phyloP scores from a whole-genome alignment of 2,113 vertebrate species.

The Hydropotes inermis region DNA sequence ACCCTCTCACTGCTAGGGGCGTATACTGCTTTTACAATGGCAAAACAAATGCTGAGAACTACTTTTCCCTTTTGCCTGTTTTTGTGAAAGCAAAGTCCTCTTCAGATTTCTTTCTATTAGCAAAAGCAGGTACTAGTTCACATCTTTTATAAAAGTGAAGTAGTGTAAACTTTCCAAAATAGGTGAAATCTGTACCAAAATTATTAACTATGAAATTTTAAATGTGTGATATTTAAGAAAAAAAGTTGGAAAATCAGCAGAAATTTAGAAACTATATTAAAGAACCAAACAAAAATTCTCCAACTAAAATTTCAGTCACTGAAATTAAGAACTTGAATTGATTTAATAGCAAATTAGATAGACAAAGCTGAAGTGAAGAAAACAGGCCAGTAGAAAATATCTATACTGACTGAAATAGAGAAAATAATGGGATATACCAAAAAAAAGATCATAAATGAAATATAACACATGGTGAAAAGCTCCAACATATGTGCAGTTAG shows the following conservation, averaged over 20 bases:
- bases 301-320: not conserved
- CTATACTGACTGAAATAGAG: not conserved
- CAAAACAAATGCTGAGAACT: not conserved
- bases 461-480: not conserved
- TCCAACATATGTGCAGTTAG: not conserved
- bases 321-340: not conserved
- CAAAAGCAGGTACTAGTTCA: not conserved
- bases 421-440: not conserved
- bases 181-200: not conserved
- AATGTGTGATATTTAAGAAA: not conserved
- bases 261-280: not conserved
- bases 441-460: not conserved
- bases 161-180: not conserved
- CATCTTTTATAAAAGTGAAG: not conserved
- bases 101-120: not conserved
- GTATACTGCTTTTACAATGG: not conserved
- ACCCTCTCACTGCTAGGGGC: not conserved
- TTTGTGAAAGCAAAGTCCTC: not conserved
- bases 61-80: not conserved
- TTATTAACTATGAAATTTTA: not conserved
- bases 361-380: not conserved
- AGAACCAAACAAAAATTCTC: not conserved
- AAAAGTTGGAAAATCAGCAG: not conserved
- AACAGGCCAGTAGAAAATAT: not conserved
- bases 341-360: not conserved